Percentiles rank a stretch among this genome's conserved stretches.
Evolutionary conservation across 1,140 invertebrate genomes (phyloP).

Genomic region (Lerema accius): DNA sequence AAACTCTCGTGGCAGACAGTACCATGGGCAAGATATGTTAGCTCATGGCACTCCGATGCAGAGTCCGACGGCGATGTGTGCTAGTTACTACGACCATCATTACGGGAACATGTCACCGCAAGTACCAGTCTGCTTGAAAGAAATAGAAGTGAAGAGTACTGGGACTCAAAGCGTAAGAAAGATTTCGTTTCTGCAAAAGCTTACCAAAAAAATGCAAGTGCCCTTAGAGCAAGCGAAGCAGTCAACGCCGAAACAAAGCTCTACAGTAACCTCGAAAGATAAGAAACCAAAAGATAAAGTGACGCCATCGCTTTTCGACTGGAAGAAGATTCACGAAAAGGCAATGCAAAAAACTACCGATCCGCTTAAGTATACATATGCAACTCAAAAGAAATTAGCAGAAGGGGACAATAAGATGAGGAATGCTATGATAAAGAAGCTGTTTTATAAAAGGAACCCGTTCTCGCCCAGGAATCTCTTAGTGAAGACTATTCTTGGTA

Average conservation of each 20-base stretch:
- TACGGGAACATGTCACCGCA: conserved; percentile 48
- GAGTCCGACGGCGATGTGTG: conserved; percentile 41
- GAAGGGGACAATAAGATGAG: conserved; percentile 60
- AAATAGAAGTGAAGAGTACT: conserved; percentile 74
- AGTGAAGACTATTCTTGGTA: conserved; percentile 63
- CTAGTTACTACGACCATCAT: conserved; percentile 41
- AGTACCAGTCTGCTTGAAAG: conserved; percentile 69
- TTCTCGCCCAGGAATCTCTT: conserved; percentile 68
- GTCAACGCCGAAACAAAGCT: conserved; percentile 11
- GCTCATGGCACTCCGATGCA: conserved; percentile 2
- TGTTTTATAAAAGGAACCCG: conserved; percentile 73
- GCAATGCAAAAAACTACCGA: conserved; percentile 45
- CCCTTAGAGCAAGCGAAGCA: conserved; percentile 7
- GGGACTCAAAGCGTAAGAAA: conserved; percentile 68
- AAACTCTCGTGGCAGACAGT: neutral
- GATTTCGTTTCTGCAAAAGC: conserved; percentile 57
- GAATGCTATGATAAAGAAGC: conserved; percentile 63
- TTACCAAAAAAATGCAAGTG: conserved; percentile 48
- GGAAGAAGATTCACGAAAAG: conserved; percentile 55
- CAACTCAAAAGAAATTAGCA: conserved; percentile 59
- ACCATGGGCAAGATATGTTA: neutral
- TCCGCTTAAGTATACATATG: conserved; percentile 47
- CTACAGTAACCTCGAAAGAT: conserved; percentile 10
- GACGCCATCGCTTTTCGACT: conserved; percentile 44
- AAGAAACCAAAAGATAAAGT: conserved; percentile 38